phyloP scores from a whole-genome alignment of 1,140 invertebrate genomes.

The Neelides sp. region DNA sequence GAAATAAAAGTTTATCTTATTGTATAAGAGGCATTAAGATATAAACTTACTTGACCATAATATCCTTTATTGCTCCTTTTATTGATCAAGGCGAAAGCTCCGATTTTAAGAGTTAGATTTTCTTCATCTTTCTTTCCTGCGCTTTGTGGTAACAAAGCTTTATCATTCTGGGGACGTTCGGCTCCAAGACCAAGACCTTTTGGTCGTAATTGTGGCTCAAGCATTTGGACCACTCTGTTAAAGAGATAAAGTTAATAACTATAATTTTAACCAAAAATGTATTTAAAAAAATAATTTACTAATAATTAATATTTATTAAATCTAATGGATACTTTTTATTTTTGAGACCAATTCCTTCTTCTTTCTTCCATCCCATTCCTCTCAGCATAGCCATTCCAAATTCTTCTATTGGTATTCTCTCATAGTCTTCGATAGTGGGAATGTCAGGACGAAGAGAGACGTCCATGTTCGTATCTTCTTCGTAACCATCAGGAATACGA shows the following conservation, averaged over 20 bases:
- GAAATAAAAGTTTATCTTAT: too few species aligned
- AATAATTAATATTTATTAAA: constrained; percentile 3
- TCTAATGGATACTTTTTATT: constrained; percentile 42
- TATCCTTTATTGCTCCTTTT: constrained; percentile 42
- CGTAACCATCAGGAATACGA: constrained; percentile 40
- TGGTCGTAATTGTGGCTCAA: constrained; percentile 54
- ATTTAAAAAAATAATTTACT: constrained; percentile 16
- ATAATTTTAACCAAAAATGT: constrained; percentile 15
- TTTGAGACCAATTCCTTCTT: constrained; percentile 50
- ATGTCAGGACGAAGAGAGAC: constrained; percentile 38
- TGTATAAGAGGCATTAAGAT: too few species aligned
- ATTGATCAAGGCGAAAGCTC: constrained; percentile 27
- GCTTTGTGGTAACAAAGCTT: constrained; percentile 38
- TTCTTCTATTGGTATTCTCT: constrained; percentile 68
- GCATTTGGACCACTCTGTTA: constrained; percentile 40
- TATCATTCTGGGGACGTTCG: constrained; percentile 46
- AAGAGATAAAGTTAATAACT: constrained; percentile 19
- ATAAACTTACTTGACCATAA: constrained; percentile 57
- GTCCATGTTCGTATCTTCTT: constrained; percentile 41
- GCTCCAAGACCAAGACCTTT: constrained; percentile 87
- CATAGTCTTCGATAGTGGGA: constrained; percentile 76
- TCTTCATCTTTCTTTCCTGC: constrained; percentile 44
- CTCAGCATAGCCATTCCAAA: constrained; percentile 84
- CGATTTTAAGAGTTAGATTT: constrained; percentile 41
- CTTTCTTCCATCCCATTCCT: constrained; percentile 86